These are phyloP conservation scores for Morone saxatilis DNA, from an alignment of 2,113 vertebrate genomes.

Conservation along the genomic window DNA sequence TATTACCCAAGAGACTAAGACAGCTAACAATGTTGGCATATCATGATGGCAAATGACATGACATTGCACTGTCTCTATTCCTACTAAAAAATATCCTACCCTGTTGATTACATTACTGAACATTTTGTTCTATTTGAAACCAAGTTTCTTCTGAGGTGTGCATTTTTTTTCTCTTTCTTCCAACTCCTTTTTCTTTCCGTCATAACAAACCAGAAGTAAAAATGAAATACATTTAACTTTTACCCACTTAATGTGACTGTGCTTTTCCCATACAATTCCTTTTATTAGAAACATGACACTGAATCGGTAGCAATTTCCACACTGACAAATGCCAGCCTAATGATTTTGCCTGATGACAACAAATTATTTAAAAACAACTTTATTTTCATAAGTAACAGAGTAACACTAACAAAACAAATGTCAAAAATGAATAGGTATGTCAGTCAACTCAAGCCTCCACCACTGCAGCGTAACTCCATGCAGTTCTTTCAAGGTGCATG, in stretches of 20 bases:
- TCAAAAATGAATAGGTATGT: not conserved
- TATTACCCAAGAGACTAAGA: slow-evolving; percentile 24
- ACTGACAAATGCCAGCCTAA: not conserved
- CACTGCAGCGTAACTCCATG: not conserved
- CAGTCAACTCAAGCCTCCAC: not conserved
- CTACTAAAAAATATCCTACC: not conserved
- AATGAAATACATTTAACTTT: not conserved
- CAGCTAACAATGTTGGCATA: slow-evolving; percentile 7
- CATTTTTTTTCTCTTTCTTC: not conserved
- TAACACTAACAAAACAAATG: not conserved
- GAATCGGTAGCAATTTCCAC: not conserved
- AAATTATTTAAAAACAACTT: not conserved
- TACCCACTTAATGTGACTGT: not conserved
- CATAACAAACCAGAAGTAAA: not conserved
- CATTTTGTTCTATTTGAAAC: slow-evolving; percentile 20
- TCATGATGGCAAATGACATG: slow-evolving; percentile 16
- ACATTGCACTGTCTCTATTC: slow-evolving; percentile 17
- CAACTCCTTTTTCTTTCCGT: not conserved
- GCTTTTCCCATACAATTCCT: not conserved
- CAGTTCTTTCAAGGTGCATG: not conserved
- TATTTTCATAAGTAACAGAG: not conserved
- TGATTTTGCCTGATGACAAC: too few relatives aligned
- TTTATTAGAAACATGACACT: not conserved
- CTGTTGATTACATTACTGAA: slow-evolving; percentile 13
- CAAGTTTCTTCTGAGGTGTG: not conserved